Base-by-base conservation (phyloP, 2,797 vertebrate species). In the Odontamblyopus lacepedii region DNA sequence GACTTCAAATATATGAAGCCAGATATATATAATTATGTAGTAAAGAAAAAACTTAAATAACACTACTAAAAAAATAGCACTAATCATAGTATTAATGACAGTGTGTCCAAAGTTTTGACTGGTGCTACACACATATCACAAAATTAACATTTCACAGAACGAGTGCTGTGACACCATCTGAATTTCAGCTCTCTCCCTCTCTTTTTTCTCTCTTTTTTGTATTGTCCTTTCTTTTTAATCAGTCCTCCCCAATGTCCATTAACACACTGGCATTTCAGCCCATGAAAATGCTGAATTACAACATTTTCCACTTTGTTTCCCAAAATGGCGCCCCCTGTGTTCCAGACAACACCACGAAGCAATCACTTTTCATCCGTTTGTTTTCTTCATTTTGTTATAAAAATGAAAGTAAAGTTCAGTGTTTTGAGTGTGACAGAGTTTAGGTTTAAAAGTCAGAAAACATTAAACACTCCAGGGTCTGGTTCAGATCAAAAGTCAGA, bases 391-490 rank as follows among this genome's bases (percentile, higher is more conserved):
- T 61, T 61, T 32, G 29, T 15, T 23, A 16, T 63, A 18, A 16
- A 63, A 11, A 13, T 9, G n/a, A 32, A 35, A 63, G 2, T 18
- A 6, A 41, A 30, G 9, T 19, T 63, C 38, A 13, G 9, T 62
- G 29, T 32, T 35, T 62, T 35, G 13, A 13, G 26, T 2, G 57
- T 62, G 60, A 32, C 60, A 16, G 7, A 35, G 35, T 32, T 18
- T 5, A 3, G 19, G 60, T 62, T 62, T 68, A 73, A 82, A 83
- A 63, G 35, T 19, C 23, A 63, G 12, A 11, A 59, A 26, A 59
- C 56, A 59, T 27, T 59, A 32, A 62, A 35, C 6, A 6, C 7
- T 62, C 19, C 13, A 35, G 32, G 60, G 29, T 30, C 60, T 2
- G 0, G 7, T 38, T 38, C 35, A 9, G 8, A 59, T 59, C 26